Base-by-base conservation (phyloP, 1,140 invertebrate genomes). In the Penaeus chinensis region DNA sequence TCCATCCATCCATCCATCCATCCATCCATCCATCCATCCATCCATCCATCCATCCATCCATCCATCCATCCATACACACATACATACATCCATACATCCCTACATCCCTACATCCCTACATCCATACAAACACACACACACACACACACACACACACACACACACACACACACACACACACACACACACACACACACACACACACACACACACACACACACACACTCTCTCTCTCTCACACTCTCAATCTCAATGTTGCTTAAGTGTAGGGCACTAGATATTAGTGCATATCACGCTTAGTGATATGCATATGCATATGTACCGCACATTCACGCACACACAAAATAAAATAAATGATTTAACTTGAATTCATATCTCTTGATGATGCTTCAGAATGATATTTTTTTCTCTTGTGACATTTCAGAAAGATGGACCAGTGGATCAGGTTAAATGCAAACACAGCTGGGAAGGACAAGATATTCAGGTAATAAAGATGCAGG, bases 391-490 rank as follows among this genome's bases (percentile, higher is more conserved):
- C 2, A 27, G 74, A 37, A 47, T 77, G 22, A 37, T 32, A 32
- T 77, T 27, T 77, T 20, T 3, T 18, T 77, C 27, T 77, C 32
- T 77, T 27, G 20, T 27, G 32, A 7, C 66, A 10, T 71, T 71
- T 71, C 66, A 71, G 66, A 20, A 71, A 19, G 27, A 77, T 77
- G 74, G 74, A 77, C n/a, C 32, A 27, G 74, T 77, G 74, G 74
- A 77, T 77, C 32, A 77, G 32, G 32, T 47, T 77, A 27, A 77
- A 77, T 37, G 74, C 74, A 37, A 37, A 11, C 24, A 77, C 74
- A 19, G 74, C 32, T 19, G 74, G 74, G n/a, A 77, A 77, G 74
- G 74, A 77, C 27, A 77, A 77, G 27, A 18, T 77, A 20, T 24
- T 37, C 32, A 77, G 74, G 74, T 77, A 20, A 4, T 3, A 7